Percentiles rank a stretch among this genome's conserved stretches.
Conservation (phyloP, 2,113 vertebrate genomes). For the Boulengeromyrus knoepffleri region DNA sequence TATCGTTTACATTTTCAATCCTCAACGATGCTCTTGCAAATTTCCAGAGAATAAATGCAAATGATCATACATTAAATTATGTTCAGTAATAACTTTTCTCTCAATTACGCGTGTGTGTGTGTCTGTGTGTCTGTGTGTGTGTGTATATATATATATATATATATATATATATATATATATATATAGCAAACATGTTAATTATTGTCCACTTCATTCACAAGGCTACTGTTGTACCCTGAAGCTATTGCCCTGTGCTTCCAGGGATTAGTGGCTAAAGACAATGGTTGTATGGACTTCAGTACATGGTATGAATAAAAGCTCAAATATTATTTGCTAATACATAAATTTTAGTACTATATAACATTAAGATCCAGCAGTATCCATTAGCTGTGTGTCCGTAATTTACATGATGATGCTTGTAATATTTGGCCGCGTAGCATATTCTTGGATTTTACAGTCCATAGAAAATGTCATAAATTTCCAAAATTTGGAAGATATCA, state of each 20-base stretch:
- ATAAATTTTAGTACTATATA: neutral
- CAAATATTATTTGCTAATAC: neutral
- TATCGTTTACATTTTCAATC: neutral
- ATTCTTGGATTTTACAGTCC: neutral
- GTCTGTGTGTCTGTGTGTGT: no score
- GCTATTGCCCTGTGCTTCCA: neutral
- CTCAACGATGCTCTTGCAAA: neutral
- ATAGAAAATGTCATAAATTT: neutral
- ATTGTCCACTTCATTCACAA: neutral
- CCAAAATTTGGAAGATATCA: neutral
- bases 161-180: neutral
- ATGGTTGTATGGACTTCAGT: neutral
- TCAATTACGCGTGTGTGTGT: neutral
- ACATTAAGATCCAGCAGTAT: neutral
- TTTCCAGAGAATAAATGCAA: neutral
- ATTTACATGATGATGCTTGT: neutral
- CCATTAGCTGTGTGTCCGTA: neutral
- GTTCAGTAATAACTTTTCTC: neutral
- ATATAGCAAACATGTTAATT: neutral
- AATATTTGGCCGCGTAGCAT: neutral
- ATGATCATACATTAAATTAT: neutral
- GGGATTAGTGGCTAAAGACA: neutral
- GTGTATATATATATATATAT: neutral
- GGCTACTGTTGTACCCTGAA: neutral
- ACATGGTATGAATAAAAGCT: neutral